phyloP scores from a whole-genome alignment of 2,888 invertebrate species.

The Drosophila borealis region DNA sequence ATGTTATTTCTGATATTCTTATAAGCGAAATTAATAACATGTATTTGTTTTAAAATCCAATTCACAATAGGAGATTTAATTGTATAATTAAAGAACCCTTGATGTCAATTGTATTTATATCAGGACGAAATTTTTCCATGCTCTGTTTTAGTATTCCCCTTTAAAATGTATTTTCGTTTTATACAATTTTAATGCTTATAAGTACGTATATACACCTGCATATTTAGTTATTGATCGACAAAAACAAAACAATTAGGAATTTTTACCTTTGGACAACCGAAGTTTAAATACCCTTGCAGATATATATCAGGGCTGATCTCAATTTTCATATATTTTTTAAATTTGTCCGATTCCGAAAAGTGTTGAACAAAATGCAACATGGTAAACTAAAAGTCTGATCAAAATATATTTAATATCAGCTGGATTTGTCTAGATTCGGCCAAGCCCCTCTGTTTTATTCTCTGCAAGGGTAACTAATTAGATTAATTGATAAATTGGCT shows the following conservation, averaged over 20 bases:
- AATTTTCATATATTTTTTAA: background rate
- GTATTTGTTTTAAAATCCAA: conserved; percentile 14
- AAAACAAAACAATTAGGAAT: background rate
- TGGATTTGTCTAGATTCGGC: too few relatives aligned
- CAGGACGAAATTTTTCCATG: conserved; percentile 14
- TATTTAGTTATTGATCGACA: conserved; percentile 20
- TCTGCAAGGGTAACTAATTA: conserved; percentile 37
- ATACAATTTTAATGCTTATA: conserved; percentile 45
- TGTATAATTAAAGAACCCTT: conserved; percentile 23
- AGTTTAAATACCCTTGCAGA: conserved; percentile 22
- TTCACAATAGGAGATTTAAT: conserved; percentile 24
- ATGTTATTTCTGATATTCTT: conserved; percentile 9
- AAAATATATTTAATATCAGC: too few relatives aligned
- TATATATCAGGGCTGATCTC: background rate
- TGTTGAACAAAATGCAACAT: too few relatives aligned
- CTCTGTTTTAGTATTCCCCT: conserved; percentile 27
- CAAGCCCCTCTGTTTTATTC: too few relatives aligned
- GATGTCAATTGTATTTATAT: conserved; percentile 35
- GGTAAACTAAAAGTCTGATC: too few relatives aligned
- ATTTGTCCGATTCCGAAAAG: conserved; percentile 2
- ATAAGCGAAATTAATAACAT: conserved; percentile 17
- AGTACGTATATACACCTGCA: conserved; percentile 31
- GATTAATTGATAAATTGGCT: conserved; percentile 39
- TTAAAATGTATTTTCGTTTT: conserved; percentile 28
- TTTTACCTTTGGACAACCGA: conserved; percentile 12